Evolutionary conservation across 2,113 vertebrate species (phyloP), one percentile per base, ranked within the genome.

Genomic region (Pipra filicauda): DNA sequence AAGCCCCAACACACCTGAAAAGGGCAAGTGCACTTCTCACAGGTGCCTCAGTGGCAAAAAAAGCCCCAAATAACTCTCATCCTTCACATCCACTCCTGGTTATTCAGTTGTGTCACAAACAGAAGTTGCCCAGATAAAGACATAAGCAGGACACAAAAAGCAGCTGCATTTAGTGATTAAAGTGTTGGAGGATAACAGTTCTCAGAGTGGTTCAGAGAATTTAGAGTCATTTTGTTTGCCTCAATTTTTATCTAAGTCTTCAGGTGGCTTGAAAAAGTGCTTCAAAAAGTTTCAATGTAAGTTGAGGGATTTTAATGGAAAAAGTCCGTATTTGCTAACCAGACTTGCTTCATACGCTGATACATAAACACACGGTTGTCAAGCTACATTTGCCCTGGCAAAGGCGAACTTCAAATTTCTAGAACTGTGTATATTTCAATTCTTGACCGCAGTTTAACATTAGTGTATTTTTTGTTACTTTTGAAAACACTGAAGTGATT

Each of bases 361-460:
- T 91, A 78, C 67, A 93, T 95, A 95, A 97, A 93, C 83, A 91
- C 57, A 89, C 0, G 2, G 86, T 91, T 96, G 93, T 92, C 94
- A 96, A 91, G 93, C 86, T 95, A 93, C 95, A 93, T 95, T 95
- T 95, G 91, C 33, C 65, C 96, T 89, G 92, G 86, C 91, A 95
- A 91, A 96, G 69, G 65, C 5, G 0, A 95, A 77, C 74, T 93
- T 91, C 57, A 93, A 78, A 71, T 84, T 91, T 95, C 79, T 93
- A 91, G 73, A 91, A 69, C 65, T 91, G 89, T 93, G 73, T 95
- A 74, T 92, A 93, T 93, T 96, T 95, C 95, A 77, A 71, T 91
- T 89, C 89, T 87, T 93, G 86, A 95, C 89, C 91, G 94, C 95
- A 96, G 72, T 93, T 95, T 92, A 96, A 93, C 91, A 52, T 88